These are phyloP conservation scores for Harpegnathos saltator DNA, from an alignment of 1,140 invertebrate species.

Conservation along the genomic window DNA sequence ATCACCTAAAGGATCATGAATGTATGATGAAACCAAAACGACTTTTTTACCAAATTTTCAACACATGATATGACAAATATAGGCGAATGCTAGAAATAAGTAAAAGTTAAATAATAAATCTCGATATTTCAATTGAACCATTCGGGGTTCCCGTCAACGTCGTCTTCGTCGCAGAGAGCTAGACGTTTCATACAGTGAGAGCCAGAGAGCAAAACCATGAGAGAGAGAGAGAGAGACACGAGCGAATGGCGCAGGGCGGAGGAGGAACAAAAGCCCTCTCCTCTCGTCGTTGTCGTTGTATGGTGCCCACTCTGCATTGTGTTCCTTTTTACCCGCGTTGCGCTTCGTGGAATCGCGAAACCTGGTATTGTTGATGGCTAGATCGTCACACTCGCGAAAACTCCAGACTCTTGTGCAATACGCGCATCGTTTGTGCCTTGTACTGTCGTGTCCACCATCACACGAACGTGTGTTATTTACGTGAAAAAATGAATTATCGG, in stretches of 20 bases:
- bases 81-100: neutral
- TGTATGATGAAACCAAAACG: no score
- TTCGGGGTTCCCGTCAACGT: slow-evolving; percentile 13
- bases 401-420: slow-evolving; percentile 48
- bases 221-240: slow-evolving; percentile 34
- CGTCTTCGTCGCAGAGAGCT: slow-evolving; percentile 41
- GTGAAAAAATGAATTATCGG: neutral
- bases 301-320: slow-evolving; percentile 70
- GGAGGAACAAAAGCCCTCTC: slow-evolving; percentile 77
- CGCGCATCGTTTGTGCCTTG: neutral
- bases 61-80: no score
- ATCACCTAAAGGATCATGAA: no score
- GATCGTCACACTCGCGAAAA: slow-evolving; percentile 65
- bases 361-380: slow-evolving; percentile 67
- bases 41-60: no score
- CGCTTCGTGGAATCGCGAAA: slow-evolving; percentile 69
- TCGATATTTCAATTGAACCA: neutral
- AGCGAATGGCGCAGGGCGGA: slow-evolving; percentile 37
- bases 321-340: slow-evolving; percentile 69
- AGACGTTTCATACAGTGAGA: slow-evolving; percentile 64
- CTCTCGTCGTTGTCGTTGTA: slow-evolving; percentile 59
- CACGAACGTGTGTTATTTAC: slow-evolving; percentile 16
- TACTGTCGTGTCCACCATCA: neutral
- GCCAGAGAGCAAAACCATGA: slow-evolving; percentile 49
- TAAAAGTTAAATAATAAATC: neutral